Percentiles rank a stretch among this genome's conserved stretches.
Evolutionary conservation across 2,797 vertebrate species (phyloP).

Genomic region (Hypotaenidia okinawae): DNA sequence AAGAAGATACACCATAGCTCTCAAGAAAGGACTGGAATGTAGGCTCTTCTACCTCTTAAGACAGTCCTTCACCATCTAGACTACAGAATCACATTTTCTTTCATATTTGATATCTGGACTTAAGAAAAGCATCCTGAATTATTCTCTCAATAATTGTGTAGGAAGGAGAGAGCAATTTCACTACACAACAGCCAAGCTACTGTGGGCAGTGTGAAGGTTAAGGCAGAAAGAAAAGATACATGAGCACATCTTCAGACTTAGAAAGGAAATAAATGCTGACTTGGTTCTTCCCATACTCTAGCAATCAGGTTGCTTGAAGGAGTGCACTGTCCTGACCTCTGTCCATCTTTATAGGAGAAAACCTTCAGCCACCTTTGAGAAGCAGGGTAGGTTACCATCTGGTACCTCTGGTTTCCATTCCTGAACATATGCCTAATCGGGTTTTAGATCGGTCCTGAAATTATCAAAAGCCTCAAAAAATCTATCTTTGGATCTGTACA

Average conservation of each 20-base stretch:
- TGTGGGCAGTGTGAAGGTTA: not conserved
- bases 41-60: not conserved
- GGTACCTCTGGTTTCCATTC: not conserved
- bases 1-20: constrained; percentile 46
- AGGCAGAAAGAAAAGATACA: not conserved
- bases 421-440: not conserved
- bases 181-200: not conserved
- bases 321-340: not conserved
- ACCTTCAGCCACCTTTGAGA: not conserved
- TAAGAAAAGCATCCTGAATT: not conserved
- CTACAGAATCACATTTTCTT: not conserved
- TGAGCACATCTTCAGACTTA: not conserved
- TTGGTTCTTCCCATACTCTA: not conserved
- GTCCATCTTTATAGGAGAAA: not conserved
- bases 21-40: constrained; percentile 8
- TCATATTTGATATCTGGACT: not conserved
- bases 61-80: not conserved
- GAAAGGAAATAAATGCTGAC: not conserved
- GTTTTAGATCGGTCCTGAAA: not conserved
- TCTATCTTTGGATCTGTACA: not conserved
- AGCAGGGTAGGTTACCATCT: not conserved
- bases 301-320: not conserved
- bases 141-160: not conserved
- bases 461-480: not conserved
- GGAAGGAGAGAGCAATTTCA: not conserved